Conservation (phyloP, 2,797 vertebrate species). For the Dermochelys coriacea region DNA sequence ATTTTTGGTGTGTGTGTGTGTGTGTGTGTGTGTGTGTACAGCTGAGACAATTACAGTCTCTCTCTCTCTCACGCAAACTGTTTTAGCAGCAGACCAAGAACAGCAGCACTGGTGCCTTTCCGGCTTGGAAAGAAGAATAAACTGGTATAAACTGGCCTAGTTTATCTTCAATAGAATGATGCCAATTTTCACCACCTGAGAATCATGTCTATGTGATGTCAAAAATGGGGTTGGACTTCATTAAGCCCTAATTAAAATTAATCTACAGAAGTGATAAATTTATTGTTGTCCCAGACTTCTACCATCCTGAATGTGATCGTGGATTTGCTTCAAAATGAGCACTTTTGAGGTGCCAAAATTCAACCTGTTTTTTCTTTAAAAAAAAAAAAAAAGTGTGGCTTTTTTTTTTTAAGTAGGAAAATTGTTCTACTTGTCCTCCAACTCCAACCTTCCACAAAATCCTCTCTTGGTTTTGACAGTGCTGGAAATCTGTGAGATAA, state of each 20-base stretch:
- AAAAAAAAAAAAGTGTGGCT: no score
- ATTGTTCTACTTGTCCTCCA: neutral
- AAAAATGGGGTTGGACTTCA: neutral
- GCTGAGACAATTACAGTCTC: neutral
- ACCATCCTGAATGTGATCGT: neutral
- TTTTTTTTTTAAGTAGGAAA: neutral
- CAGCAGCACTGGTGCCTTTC: neutral
- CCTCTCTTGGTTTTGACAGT: neutral
- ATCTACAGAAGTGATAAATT: constrained; percentile 24
- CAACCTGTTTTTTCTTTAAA: neutral
- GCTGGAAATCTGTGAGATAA: constrained; percentile 24
- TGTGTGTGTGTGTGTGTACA: neutral
- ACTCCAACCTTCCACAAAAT: neutral
- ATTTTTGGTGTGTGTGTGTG: neutral
- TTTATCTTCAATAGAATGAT: neutral
- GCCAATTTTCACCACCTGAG: neutral
- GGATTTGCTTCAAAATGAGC: constrained; percentile 15
- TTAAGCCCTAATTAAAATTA: neutral
- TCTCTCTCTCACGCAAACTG: constrained; percentile 7
- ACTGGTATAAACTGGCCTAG: neutral
- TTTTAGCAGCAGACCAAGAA: constrained; percentile 21
- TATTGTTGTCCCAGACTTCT: neutral
- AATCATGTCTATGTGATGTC: neutral
- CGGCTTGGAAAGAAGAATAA: neutral
- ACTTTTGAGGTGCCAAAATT: neutral